Base-by-base conservation (phyloP, 2,113 vertebrate genomes). In the Vulpes lagopus region DNA sequence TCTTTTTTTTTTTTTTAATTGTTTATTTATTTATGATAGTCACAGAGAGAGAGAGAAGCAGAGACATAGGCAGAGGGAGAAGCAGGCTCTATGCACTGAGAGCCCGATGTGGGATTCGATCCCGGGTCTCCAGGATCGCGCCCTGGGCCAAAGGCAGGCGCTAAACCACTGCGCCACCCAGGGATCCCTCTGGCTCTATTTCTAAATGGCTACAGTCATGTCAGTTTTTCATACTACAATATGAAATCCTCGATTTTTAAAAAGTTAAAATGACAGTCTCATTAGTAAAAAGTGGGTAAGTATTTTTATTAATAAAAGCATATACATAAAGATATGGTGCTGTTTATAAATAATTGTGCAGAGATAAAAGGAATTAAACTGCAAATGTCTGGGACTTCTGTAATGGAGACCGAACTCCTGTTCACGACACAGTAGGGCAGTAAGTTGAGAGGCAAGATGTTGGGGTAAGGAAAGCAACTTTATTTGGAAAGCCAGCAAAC, bases 191-290 rank as follows among this genome's bases (percentile, higher is more conserved):
- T 16, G 49, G 43, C 74, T 78, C 43, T 51, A 30, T 78, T 78
- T 78, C 43, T 51, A 17, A 78, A 78, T 51, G 43, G 8, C 43
- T 78, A 3, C 3, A 30, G 25, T 78, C 25, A 8, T 51, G 25
- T 30, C 74, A 78, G 8, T 49, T 78, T 76, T 76, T 78, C 74
- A 51, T 16, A 78, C 74, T 51, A 35, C 43, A 74, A 22, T 51
- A 32, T 30, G 94, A 96, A 95, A 55, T 79, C 69, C 19, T 79
- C 12, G 5, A 8, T 81, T 90, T 87, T 25, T 86, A 49, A 49
- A 53, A 74, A 88, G 27, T 83, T 91, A 57, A 94, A 97, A 87
- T 65, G 20, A 57, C 1, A 60, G 91, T 85, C 22, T 91, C 23
- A 55, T 11, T 82, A 82, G 82, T 49, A 95, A 84, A 65, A 97